Conservation (phyloP, 1,140 invertebrate genomes). For the Dryas iulia region DNA sequence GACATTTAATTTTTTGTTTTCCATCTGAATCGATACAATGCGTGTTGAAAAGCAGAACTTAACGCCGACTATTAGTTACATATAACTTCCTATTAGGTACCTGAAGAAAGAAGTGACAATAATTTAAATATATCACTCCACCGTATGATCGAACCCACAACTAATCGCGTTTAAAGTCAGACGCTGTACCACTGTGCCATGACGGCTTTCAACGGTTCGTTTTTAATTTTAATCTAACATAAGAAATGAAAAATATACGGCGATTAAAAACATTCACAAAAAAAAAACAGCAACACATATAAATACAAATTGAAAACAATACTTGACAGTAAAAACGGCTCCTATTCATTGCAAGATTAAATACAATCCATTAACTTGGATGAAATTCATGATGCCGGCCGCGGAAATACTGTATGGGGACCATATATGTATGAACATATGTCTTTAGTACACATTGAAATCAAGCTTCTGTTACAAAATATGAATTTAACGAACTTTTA, state of each 20-base stretch:
- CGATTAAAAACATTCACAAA: not conserved
- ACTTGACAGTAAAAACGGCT: constrained; percentile 14
- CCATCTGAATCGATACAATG: no score
- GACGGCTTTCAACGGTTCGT: no score
- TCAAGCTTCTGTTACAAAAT: not conserved
- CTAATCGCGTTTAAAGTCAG: no score
- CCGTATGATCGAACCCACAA: no score
- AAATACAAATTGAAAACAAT: constrained; percentile 14
- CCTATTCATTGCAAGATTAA: constrained; percentile 24
- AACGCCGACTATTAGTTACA: no score
- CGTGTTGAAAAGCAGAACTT: no score
- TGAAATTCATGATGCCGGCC: constrained; percentile 20
- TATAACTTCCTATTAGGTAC: no score
- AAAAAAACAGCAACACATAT: not conserved
- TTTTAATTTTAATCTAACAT: no score
- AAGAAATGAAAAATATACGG: not conserved
- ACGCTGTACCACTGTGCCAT: no score
- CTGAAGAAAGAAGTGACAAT: no score
- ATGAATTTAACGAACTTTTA: not conserved
- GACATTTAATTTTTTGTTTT: no score
- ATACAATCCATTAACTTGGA: constrained; percentile 25
- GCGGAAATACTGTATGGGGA: not conserved
- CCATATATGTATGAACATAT: not conserved
- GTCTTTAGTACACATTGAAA: not conserved
- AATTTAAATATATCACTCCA: no score